Conservation (phyloP, 2,113 vertebrate genomes). For the Agapornis roseicollis region DNA sequence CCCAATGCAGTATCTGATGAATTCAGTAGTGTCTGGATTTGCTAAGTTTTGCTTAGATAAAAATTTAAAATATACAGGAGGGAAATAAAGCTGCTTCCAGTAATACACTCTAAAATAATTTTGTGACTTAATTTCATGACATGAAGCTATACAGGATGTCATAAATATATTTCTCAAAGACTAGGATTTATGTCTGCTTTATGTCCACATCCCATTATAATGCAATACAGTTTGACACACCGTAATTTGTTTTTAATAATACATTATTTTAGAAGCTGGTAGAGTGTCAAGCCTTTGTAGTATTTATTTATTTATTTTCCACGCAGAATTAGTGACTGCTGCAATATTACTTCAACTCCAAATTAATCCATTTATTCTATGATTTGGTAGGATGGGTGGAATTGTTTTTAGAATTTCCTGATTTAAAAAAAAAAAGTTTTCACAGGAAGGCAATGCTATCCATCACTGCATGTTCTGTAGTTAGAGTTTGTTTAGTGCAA, state of each 20-base stretch:
- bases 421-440: neutral
- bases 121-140: constrained; percentile 1
- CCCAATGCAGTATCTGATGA: neutral
- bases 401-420: neutral
- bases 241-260: constrained; percentile 29
- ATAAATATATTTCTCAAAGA: constrained; percentile 9
- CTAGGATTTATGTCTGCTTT: constrained; percentile 39
- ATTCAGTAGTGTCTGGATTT: neutral
- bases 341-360: neutral
- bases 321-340: neutral
- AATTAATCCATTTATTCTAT: neutral
- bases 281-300: neutral
- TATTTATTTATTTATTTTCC: constrained; percentile 39
- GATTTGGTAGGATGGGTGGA: neutral
- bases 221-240: neutral
- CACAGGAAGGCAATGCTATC: neutral
- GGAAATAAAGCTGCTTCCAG: neutral
- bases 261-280: neutral
- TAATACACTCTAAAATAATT: neutral
- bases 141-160: neutral
- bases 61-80: neutral
- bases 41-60: neutral
- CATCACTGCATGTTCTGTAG: neutral
- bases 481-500: neutral
- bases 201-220: neutral